These are phyloP conservation scores for Tortrix viridana DNA, from an alignment of 2,888 invertebrate species.

Conservation along the genomic window DNA sequence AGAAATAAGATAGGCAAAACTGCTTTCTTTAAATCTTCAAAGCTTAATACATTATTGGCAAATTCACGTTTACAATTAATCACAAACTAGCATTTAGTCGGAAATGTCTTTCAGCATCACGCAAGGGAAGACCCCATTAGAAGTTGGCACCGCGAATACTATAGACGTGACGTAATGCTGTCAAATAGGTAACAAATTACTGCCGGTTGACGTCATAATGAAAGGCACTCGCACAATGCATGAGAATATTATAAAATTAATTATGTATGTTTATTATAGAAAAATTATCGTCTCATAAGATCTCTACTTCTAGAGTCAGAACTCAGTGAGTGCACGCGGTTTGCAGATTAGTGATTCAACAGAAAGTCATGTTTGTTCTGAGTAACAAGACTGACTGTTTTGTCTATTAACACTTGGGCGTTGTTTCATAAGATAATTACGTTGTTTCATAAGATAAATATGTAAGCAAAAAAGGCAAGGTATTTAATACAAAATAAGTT, in stretches of 20 bases:
- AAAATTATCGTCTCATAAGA: no score
- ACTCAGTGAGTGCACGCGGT: constrained; percentile 5
- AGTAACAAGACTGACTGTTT: background rate
- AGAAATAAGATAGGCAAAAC: constrained; percentile 13
- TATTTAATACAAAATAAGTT: no score
- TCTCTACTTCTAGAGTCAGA: background rate
- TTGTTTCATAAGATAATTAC: background rate
- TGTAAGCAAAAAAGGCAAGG: no score
- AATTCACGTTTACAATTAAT: constrained; percentile 9
- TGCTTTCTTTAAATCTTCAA: constrained; percentile 5
- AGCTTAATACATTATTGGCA: constrained; percentile 17
- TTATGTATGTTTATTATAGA: no score
- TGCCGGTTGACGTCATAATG: constrained; percentile 47
- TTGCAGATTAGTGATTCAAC: constrained; percentile 22
- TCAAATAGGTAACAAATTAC: constrained; percentile 45
- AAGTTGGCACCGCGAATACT: constrained; percentile 44
- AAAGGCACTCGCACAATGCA: constrained; percentile 40
- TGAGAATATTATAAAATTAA: constrained; percentile 2
- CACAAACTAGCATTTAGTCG: constrained; percentile 19
- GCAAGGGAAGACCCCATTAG: constrained; percentile 30
- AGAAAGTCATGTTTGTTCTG: constrained; percentile 11
- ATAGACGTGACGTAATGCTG: constrained; percentile 49
- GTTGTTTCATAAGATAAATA: background rate
- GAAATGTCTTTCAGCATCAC: constrained; percentile 18
- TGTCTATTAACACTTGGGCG: background rate